Percentiles rank a stretch among this genome's conserved stretches.
Conservation (phyloP, 2,797 vertebrate genomes). For the Chiloscyllium punctatum region DNA sequence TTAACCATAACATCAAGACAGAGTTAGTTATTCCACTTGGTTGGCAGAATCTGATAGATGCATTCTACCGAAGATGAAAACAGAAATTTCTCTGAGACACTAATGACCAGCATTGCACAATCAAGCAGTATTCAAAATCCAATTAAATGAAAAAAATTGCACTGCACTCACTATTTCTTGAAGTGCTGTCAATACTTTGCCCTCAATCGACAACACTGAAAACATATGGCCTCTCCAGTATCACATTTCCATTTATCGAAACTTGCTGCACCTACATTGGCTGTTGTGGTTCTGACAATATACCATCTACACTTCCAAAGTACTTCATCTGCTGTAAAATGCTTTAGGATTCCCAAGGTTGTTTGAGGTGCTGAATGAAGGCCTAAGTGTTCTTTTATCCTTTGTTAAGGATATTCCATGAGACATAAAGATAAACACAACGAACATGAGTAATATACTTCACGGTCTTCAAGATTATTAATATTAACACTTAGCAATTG, state of each 20-base stretch:
- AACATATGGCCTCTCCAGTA: background rate
- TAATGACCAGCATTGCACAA: background rate
- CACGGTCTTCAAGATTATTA: background rate
- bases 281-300: background rate
- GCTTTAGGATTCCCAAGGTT: background rate
- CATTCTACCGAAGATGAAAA: too few relatives aligned
- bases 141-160: too few relatives aligned
- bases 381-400: background rate
- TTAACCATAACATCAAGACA: too few relatives aligned
- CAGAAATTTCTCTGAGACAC: too few relatives aligned
- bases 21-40: too few relatives aligned
- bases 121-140: background rate
- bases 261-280: background rate
- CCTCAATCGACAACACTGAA: background rate
- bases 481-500: background rate
- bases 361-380: background rate
- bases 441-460: background rate
- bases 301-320: background rate
- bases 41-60: too few relatives aligned
- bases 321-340: background rate
- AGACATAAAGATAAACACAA: background rate
- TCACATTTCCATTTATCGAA: background rate
- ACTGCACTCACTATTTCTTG: background rate
- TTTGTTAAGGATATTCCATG: background rate
- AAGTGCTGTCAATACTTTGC: background rate